Percentiles rank a stretch among this genome's conserved stretches.
Evolutionary conservation across 2,113 vertebrate species (phyloP).

Genomic region (Lagopus muta): DNA sequence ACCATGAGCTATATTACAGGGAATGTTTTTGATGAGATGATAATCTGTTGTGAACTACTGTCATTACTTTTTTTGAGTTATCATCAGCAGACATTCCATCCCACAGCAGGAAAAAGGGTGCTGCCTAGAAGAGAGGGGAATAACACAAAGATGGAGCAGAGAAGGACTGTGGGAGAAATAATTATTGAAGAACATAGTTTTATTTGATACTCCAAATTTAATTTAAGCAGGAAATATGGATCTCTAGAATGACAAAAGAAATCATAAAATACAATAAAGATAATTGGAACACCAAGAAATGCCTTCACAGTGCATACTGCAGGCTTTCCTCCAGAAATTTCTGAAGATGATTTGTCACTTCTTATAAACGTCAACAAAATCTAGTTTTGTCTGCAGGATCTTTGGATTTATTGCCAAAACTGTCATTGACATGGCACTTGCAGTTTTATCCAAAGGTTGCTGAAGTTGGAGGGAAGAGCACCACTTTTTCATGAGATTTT

Average conservation of each 20-base stretch:
- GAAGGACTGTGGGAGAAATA: background rate
- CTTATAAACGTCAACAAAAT: conserved; percentile 19
- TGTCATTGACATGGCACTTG: background rate
- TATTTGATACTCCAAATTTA: background rate
- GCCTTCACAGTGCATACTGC: background rate
- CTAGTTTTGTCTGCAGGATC: conserved; percentile 7
- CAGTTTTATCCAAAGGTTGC: conserved; percentile 46
- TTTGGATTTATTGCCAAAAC: conserved; percentile 11
- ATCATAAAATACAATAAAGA: background rate
- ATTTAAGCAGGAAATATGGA: background rate
- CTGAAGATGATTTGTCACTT: conserved; percentile 23
- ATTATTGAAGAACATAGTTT: background rate
- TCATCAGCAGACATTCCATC: background rate
- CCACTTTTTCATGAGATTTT: background rate
- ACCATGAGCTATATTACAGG: background rate
- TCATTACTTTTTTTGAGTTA: background rate
- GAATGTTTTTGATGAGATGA: background rate
- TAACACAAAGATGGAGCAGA: background rate
- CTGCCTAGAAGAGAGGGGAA: background rate
- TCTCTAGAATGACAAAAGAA: background rate
- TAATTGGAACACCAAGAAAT: background rate
- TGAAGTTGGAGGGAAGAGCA: background rate
- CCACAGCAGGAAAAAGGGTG: fast-evolving
- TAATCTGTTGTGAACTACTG: background rate
- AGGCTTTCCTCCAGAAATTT: background rate